Evolutionary conservation across 1,140 invertebrate species (phyloP).

Genomic region (Heliconius nattereri): DNA sequence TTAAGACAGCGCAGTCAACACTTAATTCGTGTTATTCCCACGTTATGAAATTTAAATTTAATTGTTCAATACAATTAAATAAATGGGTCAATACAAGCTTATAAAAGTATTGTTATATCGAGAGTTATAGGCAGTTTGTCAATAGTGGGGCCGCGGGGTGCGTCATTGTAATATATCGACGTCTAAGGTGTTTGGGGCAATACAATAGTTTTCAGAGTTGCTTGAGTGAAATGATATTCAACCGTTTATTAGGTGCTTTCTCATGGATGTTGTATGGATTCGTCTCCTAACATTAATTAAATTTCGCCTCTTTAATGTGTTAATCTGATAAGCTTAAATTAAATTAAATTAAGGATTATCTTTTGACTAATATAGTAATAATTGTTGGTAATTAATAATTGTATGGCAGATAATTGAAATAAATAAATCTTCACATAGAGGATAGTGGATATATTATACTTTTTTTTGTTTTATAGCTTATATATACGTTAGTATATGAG

Average conservation of each 20-base stretch:
- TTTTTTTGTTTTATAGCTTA: too few species aligned
- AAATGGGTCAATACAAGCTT: constrained; percentile 76
- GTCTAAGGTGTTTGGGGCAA: constrained; percentile 54
- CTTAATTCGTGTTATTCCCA: constrained; percentile 73
- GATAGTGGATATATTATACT: too few species aligned
- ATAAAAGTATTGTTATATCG: constrained; percentile 71
- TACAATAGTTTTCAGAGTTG: constrained; percentile 52
- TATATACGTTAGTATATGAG: too few species aligned
- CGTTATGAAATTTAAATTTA: constrained; percentile 71
- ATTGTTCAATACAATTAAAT: constrained; percentile 73
- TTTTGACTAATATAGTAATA: too few species aligned
- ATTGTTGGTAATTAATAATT: too few species aligned
- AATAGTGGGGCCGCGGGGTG: constrained; percentile 64
- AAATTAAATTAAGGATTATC: not conserved
- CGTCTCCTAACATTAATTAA: constrained; percentile 19
- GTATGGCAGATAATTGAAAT: too few species aligned
- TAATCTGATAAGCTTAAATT: constrained; percentile 9
- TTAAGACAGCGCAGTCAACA: constrained; percentile 65
- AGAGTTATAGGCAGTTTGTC: constrained; percentile 77
- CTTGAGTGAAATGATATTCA: constrained; percentile 77
- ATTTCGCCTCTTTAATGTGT: not conserved
- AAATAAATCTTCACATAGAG: too few species aligned
- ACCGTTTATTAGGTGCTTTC: constrained; percentile 70
- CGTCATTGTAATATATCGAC: constrained; percentile 41
- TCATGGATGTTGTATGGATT: constrained; percentile 50